phyloP scores from a whole-genome alignment of 2,888 invertebrate species.

The Tyria jacobaeae region DNA sequence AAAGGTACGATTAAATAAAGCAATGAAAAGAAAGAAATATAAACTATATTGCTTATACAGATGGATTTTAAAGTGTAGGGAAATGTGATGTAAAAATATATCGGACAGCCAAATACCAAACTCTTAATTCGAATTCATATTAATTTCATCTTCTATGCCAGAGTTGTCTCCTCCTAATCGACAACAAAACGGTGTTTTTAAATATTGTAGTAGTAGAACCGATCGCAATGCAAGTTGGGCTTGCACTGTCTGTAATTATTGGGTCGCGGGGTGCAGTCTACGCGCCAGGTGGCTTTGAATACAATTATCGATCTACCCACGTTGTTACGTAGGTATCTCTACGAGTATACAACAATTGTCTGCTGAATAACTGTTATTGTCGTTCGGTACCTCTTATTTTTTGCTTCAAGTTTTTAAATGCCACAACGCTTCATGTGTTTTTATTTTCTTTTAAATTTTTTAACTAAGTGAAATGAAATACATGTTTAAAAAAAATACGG shows the following conservation, averaged over 20 bases:
- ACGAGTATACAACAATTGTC: neutral
- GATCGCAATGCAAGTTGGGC: slow-evolving; percentile 11
- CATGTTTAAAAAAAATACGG: no score
- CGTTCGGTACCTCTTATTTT: neutral
- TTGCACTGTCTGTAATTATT: slow-evolving; percentile 12
- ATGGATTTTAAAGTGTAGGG: no score
- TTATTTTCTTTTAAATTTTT: no score
- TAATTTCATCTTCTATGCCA: neutral
- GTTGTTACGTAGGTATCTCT: neutral
- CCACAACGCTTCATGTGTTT: no score
- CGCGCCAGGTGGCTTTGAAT: slow-evolving; percentile 11
- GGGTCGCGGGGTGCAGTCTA: slow-evolving; percentile 7
- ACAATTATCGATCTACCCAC: slow-evolving; percentile 9
- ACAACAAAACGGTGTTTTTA: neutral
- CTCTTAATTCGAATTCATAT: neutral
- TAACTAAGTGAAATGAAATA: no score
- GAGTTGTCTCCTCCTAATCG: neutral
- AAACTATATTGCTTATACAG: no score
- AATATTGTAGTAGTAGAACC: neutral
- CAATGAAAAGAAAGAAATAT: no score
- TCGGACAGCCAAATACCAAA: neutral
- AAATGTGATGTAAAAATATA: no score
- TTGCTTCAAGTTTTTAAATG: neutral
- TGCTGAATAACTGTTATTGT: neutral
- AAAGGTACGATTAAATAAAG: no score